Evolutionary conservation across 2,888 invertebrate genomes (phyloP).

Genomic region (Electrophaes corylata): DNA sequence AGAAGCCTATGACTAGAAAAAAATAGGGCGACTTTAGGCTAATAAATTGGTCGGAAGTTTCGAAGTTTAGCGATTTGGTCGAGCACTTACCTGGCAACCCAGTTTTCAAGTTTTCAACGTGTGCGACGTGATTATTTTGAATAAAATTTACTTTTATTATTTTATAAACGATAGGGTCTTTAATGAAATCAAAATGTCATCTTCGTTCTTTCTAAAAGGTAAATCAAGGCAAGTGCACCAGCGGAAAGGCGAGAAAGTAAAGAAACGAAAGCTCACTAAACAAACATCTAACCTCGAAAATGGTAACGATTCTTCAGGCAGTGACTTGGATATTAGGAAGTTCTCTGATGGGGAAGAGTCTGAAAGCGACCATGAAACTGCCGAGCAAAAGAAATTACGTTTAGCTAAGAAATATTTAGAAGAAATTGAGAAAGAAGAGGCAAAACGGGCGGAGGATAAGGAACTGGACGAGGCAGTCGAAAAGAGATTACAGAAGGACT

Average conservation of each 20-base stretch:
- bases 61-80: too few relatives aligned
- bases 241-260: constrained; percentile 78
- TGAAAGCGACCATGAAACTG: constrained; percentile 90
- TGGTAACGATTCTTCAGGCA: constrained; percentile 86
- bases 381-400: constrained; percentile 95
- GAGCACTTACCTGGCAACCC: too few relatives aligned
- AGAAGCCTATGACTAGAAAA: too few relatives aligned
- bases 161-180: constrained; percentile 10
- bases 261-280: constrained; percentile 68
- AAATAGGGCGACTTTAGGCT: too few relatives aligned
- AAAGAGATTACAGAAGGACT: constrained; percentile 92
- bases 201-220: constrained; percentile 85
- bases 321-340: constrained; percentile 85
- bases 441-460: constrained; percentile 86
- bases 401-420: constrained; percentile 95
- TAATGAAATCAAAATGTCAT: constrained; percentile 67
- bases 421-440: constrained; percentile 93
- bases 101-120: constrained; percentile 23
- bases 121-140: constrained; percentile 6
- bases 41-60: too few relatives aligned
- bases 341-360: constrained; percentile 76
- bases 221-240: constrained; percentile 82
- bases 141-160: not conserved
- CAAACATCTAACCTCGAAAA: constrained; percentile 74
- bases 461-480: constrained; percentile 87